Percentiles rank a stretch among this genome's conserved stretches.
Evolutionary conservation across 2,888 invertebrate species (phyloP).

Genomic region (Thalpophila matura): DNA sequence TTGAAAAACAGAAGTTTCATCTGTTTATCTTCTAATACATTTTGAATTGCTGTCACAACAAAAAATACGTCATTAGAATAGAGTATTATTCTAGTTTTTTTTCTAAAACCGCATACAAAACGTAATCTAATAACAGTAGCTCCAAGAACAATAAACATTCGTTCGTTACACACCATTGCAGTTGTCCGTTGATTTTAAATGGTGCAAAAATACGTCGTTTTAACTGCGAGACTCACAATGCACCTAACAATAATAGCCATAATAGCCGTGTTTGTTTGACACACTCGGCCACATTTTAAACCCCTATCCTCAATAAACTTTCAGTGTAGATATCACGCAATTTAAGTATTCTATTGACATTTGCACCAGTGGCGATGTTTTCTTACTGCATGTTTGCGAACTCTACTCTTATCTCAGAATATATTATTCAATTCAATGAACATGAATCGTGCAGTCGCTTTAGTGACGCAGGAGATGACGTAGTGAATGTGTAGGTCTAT

Average conservation of each 20-base stretch:
- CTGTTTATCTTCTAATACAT: constrained; percentile 11
- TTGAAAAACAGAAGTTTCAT: background rate
- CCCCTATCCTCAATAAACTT: constrained; percentile 42
- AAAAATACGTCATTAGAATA: background rate
- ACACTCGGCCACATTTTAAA: constrained; percentile 39
- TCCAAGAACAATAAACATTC: constrained; percentile 24
- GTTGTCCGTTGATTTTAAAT: constrained; percentile 35
- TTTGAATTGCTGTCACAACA: background rate
- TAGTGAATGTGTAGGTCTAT: constrained; percentile 3
- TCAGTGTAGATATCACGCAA: constrained; percentile 9
- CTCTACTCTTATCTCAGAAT: constrained; percentile 31
- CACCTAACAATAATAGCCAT: constrained; percentile 36
- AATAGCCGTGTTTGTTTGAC: constrained; percentile 38
- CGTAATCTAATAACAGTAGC: constrained; percentile 27
- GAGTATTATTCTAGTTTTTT: background rate
- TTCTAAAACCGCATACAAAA: constrained; percentile 15
- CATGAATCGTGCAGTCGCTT: constrained; percentile 26
- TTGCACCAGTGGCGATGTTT: constrained; percentile 15
- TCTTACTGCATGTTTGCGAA: constrained; percentile 14
- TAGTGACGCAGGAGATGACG: constrained; percentile 6
- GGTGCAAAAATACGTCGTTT: constrained; percentile 27
- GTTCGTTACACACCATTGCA: constrained; percentile 45
- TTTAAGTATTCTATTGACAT: constrained; percentile 33
- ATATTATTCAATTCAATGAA: constrained; percentile 42
- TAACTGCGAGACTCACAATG: constrained; percentile 24